Evolutionary conservation across 2,888 invertebrate species (phyloP).

Genomic region (Apotomis turbidana): DNA sequence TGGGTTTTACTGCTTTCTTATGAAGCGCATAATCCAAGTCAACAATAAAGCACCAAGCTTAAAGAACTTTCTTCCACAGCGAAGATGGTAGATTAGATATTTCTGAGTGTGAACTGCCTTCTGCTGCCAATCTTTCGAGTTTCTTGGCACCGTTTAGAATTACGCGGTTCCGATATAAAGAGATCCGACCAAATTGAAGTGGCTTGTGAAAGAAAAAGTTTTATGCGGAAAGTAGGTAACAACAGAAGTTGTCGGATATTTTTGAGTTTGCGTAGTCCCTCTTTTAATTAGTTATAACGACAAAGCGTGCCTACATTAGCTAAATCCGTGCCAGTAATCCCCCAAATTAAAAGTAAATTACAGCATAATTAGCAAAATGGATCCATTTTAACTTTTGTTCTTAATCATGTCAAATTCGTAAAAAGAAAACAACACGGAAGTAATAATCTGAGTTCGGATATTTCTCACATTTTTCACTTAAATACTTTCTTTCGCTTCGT

Average conservation of each 20-base stretch:
- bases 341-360: slow-evolving; percentile 34
- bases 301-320: slow-evolving; percentile 14
- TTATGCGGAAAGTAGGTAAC: slow-evolving; percentile 12
- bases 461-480: slow-evolving; percentile 38
- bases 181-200: slow-evolving; percentile 5
- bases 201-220: slow-evolving; percentile 10
- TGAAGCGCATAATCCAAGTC: slow-evolving; percentile 34
- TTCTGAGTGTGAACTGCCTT: slow-evolving; percentile 24
- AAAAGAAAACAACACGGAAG: slow-evolving; percentile 36
- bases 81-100: slow-evolving; percentile 28
- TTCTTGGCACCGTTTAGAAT: slow-evolving; percentile 34
- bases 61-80: slow-evolving; percentile 24
- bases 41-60: slow-evolving; percentile 34
- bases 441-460: slow-evolving; percentile 33
- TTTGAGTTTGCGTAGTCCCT: slow-evolving; percentile 5
- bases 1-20: slow-evolving; percentile 35
- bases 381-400: slow-evolving; percentile 36
- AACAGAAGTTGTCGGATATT: slow-evolving; percentile 15
- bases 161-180: slow-evolving; percentile 19
- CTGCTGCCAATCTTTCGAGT: slow-evolving; percentile 18
- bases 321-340: slow-evolving; percentile 30
- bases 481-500: slow-evolving; percentile 40
- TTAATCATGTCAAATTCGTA: slow-evolving; percentile 34
- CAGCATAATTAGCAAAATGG: slow-evolving; percentile 39
- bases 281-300: slow-evolving; percentile 33